phyloP scores from a whole-genome alignment of 2,797 vertebrate species.

The Onychomys torridus region DNA sequence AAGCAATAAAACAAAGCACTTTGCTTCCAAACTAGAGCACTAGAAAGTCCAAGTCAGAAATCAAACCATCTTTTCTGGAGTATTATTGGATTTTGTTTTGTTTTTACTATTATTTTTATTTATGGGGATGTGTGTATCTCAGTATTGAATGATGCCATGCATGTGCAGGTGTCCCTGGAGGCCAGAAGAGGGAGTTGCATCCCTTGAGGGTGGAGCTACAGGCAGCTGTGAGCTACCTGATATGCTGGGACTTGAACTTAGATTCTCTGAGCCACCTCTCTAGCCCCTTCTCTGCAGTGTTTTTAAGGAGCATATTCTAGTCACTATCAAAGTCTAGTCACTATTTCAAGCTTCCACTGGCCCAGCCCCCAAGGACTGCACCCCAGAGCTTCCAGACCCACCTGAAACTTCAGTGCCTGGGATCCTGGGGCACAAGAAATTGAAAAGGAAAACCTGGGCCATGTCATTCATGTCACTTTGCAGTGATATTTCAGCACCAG shows the following conservation, averaged over 20 bases:
- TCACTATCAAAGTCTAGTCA: background rate
- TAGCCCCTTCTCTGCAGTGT: background rate
- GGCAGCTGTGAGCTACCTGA: background rate
- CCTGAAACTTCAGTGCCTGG: constrained; percentile 41
- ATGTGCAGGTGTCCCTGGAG: background rate
- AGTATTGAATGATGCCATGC: background rate
- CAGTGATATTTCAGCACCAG: background rate
- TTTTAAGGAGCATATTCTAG: background rate
- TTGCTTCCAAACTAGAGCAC: constrained; percentile 16
- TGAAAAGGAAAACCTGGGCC: background rate
- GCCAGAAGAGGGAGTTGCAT: background rate
- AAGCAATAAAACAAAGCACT: constrained; percentile 40
- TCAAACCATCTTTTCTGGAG: background rate
- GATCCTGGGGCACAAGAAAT: constrained; percentile 6
- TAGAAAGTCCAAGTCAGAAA: constrained; percentile 9
- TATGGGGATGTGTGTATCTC: background rate
- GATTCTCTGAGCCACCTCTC: background rate
- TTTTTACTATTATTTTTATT: background rate
- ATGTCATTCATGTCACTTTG: background rate
- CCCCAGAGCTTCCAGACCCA: background rate
- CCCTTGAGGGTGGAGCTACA: background rate
- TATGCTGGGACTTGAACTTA: background rate
- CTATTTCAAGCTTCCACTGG: background rate
- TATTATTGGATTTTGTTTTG: background rate
- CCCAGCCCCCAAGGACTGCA: background rate